Base-by-base conservation (phyloP, 2,113 vertebrate genomes). In the Eolophus roseicapilla region DNA sequence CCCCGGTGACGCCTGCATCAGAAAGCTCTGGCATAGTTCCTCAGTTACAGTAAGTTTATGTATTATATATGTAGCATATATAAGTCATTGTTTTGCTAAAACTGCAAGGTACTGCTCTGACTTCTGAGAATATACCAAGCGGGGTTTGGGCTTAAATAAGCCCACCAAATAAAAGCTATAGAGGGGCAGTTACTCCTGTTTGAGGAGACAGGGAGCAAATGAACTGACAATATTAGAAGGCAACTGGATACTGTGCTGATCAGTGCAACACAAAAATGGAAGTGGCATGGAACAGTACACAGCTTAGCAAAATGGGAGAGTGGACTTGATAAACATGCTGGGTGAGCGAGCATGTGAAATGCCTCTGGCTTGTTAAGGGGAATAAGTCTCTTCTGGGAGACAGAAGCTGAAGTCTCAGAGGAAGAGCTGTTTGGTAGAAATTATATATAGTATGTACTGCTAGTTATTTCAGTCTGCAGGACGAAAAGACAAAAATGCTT, bases 11-110 rank as follows among this genome's bases (percentile, higher is more conserved):
- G 7, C 97, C 99, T 16, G 95, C 98, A 69, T 97, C 98, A 2
- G 99, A 99, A 97, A 97, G 97, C 81, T 99, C 99, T 78, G 99
- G 98, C 90, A 99, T 99, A 96, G 98, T 99, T 84, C 99, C 99
- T 41, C 98, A 99, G 95, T 90, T 99, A 46, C 99, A 99, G 99
- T 99, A 97, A 98, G 98, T 84, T 52, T 9, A 10, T 62, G 33
- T 31, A 1, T 50, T 28, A 13, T 41, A 21, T 39, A 35, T 13
- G 23, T 9, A 28, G 25, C 7, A 7, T 10, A 7, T 17, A 11
- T 9, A 44, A 55, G 35, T 17, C 7, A 14, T 6, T 21, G 28
- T 53, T 74, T 67, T 25, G 10, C 53, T 86, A 49, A 47, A 35
- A 52, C 14, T 41, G 53, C 7, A 6, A 44, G 24, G 69, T 53